Base-by-base conservation (phyloP, 2,113 vertebrate genomes). In the Scatophagus argus region DNA sequence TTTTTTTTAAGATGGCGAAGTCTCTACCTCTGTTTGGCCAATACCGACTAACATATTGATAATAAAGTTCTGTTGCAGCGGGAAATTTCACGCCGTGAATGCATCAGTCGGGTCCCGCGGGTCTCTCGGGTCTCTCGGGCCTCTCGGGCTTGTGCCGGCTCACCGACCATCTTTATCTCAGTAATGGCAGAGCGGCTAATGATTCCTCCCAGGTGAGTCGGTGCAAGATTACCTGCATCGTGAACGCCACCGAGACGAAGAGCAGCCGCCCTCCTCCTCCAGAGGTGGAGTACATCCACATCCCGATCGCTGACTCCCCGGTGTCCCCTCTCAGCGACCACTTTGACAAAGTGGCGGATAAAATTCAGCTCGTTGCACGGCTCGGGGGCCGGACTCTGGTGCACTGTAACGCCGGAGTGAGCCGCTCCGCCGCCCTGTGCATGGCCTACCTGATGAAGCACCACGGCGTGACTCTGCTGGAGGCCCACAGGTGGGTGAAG, bases 381-480 rank as follows among this genome's bases (percentile, higher is more conserved):
- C 3, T 51, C 25, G 36, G 69, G 0, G 94, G 94, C 5, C 89
- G 90, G 10, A 94, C 92, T 0, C 3, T 95, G 23, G 87, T 95
- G 27, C 94, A 95, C 85, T 95, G 95, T 58, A 92, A 87, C 36
- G 94, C 95, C 1, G 95, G 94, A 0, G 93, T 95, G 63, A 95
- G 94, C 65, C 94, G 94, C 83, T 95, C 95, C 0, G 81, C 92
- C 1, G n/a, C 94, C 0, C 76, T 95, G 43, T 95, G 94, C 79
- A 74, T 95, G 66, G 94, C 91, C 2, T 95, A 92, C 16, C 92
- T 95, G 55, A 79, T 95, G 83, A 94, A 92, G 49, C 79, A 95
- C 87, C 73, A 56, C 17, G 70, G 23, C 0, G 81, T 68, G 65
- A 81, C 79, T 0, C 91, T 95, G 0, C 44, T 84, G 47, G 93